phyloP scores from a whole-genome alignment of 2,113 vertebrate species.

The Lota lota region DNA sequence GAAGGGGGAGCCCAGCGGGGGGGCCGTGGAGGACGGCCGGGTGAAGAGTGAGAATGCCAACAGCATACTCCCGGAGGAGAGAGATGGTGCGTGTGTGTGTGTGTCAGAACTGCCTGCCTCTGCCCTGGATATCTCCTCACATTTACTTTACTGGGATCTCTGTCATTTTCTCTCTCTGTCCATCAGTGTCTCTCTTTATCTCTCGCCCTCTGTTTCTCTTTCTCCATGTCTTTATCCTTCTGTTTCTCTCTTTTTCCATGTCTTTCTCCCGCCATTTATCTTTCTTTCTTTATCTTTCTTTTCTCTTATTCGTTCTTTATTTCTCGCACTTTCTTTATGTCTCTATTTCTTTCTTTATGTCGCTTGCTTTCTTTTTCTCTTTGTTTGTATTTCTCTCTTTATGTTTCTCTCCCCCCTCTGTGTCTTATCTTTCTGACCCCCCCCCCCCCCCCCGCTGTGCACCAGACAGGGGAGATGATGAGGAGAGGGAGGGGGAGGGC shows the following conservation, averaged over 20 bases:
- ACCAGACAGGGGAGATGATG: conserved; percentile 77
- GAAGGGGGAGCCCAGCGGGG: conserved; percentile 56
- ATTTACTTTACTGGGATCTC: neutral
- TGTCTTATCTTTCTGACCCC: neutral
- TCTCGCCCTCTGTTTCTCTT: neutral
- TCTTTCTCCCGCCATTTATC: neutral
- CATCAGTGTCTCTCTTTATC: neutral
- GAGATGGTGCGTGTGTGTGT: conserved; percentile 39
- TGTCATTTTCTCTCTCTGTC: neutral
- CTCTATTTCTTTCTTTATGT: too few relatives aligned
- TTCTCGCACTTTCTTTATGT: too few relatives aligned
- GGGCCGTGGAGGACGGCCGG: conserved; percentile 72
- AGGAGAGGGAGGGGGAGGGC: conserved; percentile 82
- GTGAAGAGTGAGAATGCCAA: conserved; percentile 64
- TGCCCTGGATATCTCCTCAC: neutral
- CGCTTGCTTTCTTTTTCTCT: neutral
- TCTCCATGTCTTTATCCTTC: neutral
- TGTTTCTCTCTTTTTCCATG: neutral
- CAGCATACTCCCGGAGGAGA: conserved; percentile 52
- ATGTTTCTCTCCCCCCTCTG: neutral
- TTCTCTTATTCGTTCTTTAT: neutral
- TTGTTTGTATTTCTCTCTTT: neutral
- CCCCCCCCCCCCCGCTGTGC: neutral
- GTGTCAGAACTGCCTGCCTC: neutral
- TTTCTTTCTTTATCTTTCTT: neutral